Evolutionary conservation across 1,140 invertebrate genomes (phyloP).

Genomic region (Camponotus floridanus): DNA sequence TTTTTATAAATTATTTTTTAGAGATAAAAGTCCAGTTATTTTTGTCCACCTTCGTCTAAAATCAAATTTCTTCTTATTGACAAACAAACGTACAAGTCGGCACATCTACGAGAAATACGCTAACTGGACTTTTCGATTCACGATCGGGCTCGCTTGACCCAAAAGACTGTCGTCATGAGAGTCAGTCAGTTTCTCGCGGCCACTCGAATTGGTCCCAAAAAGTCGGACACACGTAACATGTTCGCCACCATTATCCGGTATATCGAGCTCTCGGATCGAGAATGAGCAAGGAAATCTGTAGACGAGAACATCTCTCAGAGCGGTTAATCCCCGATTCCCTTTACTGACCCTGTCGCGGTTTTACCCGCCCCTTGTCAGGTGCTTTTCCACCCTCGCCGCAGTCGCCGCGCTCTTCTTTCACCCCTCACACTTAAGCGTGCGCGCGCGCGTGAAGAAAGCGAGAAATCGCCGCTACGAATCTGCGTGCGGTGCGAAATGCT

Average conservation of each 20-base stretch:
- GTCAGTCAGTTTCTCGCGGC: neutral
- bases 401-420: neutral
- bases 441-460: neutral
- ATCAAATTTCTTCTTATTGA: neutral
- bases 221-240: neutral
- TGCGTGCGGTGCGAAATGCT: conserved; percentile 67
- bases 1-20: neutral
- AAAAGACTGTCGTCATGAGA: neutral
- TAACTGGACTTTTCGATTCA: neutral
- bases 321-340: conserved; percentile 22
- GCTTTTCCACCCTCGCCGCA: neutral
- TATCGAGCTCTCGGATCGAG: neutral
- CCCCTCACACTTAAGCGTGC: neutral
- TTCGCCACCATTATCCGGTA: conserved; percentile 8
- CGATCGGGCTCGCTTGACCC: conserved; percentile 20
- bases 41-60: neutral
- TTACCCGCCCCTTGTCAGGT: neutral
- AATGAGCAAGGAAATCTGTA: neutral
- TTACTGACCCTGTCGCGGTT: conserved; percentile 29
- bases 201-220: neutral
- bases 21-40: neutral
- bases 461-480: conserved; percentile 54
- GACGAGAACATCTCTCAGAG: neutral
- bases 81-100: neutral
- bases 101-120: neutral